Base-by-base conservation (phyloP, 2,888 invertebrate genomes). In the Diarsia brunnea region DNA sequence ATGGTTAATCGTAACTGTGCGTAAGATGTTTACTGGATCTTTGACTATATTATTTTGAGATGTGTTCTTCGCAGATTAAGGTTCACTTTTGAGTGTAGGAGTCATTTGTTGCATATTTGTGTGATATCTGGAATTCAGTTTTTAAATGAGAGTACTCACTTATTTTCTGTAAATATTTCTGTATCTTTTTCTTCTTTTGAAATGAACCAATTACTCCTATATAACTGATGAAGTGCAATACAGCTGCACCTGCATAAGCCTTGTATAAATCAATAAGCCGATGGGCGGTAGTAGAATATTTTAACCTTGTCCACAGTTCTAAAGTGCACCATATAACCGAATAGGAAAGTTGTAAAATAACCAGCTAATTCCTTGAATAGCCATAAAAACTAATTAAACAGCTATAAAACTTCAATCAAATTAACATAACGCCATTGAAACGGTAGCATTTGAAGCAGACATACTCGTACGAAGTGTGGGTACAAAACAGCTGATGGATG, bases 401-500 rank as follows among this genome's bases (percentile, higher is more conserved):
- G 8, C 58, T 24, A 75, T 76, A 73, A 47, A 67, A 64, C 58
- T 70, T 83, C 63, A 64, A 73, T 80, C 69, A 2, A 69, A 81
- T 78, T 77, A 74, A 72, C 78, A 77, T 81, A 69, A 60, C 27
- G 67, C 67, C 63, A 73, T 77, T 65, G 58, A 47, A 74, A 77
- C 74, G 68, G 82, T 69, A 79, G 85, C 73, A 58, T 61, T 75
- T 70, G 31, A 60, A 60, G 16, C 12, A 60, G 67, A 58, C 12
- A 47, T 61, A 38, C 38, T 38, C 38, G 8, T 8, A 70, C 65
- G 69, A 55, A 71, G 43, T 68, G 61, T 85, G 87, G 72, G 14
- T 84, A 86, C 81, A 75, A 82, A 85, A 78, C 86, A 86, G 79
- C 82, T 82, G 82, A 82, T 84, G 68, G 78, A 45, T 73, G 71